Percentiles rank a stretch among this genome's conserved stretches.
These are phyloP conservation scores for Oxyruncus cristatus DNA, from an alignment of 2,113 vertebrate species.

Conservation along the genomic window DNA sequence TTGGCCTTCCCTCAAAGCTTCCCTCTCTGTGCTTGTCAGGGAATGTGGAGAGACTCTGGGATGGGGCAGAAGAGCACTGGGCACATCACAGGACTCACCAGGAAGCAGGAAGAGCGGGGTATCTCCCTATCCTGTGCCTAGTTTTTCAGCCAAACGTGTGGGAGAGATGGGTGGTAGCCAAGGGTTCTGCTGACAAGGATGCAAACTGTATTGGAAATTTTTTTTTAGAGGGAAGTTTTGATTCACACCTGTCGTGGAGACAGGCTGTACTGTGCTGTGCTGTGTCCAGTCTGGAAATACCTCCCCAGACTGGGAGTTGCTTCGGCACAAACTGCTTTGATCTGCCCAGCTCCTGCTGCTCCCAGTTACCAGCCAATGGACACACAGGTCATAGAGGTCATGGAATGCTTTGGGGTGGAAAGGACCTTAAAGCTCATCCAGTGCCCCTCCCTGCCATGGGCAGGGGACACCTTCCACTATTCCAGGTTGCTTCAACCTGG, in stretches of 20 bases:
- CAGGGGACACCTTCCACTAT: not conserved
- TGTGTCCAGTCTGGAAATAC: not conserved
- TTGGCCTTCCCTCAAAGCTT: not conserved
- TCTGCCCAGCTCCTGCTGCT: not conserved
- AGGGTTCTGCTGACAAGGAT: not conserved
- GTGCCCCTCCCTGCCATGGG: not conserved
- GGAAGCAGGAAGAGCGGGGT: not conserved
- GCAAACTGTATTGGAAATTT: not conserved
- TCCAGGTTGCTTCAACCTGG: not conserved
- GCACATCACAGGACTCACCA: not conserved
- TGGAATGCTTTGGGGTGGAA: not conserved
- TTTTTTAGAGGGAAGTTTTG: not conserved
- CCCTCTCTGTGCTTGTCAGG: not conserved
- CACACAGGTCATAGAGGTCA: not conserved
- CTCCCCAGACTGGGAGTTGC: not conserved
- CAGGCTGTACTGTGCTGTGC: not conserved
- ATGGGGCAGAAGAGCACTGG: not conserved
- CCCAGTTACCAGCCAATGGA: not conserved
- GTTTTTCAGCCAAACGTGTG: not conserved
- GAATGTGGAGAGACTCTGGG: not conserved
- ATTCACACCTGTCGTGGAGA: not conserved
- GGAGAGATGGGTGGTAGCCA: not conserved
- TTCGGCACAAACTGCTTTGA: not conserved
- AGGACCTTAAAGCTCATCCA: rapidly evolving
- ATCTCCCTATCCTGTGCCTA: not conserved